Conservation (phyloP, 2,888 invertebrate genomes). For the Nomada ferruginata region DNA sequence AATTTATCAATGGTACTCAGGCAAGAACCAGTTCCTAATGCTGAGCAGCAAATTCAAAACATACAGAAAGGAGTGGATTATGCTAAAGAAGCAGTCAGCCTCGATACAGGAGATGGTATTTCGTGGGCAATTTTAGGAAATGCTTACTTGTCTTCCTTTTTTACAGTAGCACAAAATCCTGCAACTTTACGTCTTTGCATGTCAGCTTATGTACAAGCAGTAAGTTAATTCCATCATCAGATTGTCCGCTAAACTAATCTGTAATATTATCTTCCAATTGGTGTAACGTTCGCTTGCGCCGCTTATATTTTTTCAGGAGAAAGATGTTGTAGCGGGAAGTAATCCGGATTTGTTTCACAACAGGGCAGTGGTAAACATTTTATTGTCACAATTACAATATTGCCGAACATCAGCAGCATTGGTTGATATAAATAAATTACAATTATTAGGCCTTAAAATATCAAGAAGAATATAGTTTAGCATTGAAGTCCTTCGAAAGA, state of each 20-base stretch:
- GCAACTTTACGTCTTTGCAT: conserved; percentile 89
- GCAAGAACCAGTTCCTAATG: conserved; percentile 86
- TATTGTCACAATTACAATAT: conserved; percentile 18
- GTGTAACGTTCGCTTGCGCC: not conserved
- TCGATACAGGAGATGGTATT: conserved; percentile 91
- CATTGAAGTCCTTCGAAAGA: conserved; percentile 89
- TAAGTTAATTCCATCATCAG: conserved; percentile 81
- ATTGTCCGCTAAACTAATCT: not conserved
- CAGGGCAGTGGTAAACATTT: conserved; percentile 90
- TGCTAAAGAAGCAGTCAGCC: conserved; percentile 92
- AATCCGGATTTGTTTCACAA: conserved; percentile 94
- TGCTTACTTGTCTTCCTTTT: conserved; percentile 93
- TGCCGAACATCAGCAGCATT: not conserved
- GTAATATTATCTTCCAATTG: not conserved
- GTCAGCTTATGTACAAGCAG: conserved; percentile 93
- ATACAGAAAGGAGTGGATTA: conserved; percentile 90
- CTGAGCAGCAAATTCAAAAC: conserved; percentile 86
- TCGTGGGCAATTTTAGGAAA: conserved; percentile 95
- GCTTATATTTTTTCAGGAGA: conserved; percentile 85
- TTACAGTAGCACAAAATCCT: conserved; percentile 90
- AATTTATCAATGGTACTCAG: conserved; percentile 93
- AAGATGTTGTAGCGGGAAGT: conserved; percentile 89
- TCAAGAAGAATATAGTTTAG: conserved; percentile 90
- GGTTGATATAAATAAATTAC: conserved; percentile 28
- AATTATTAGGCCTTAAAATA: conserved; percentile 89